phyloP scores from a whole-genome alignment of 1,140 invertebrate genomes.

The Bombus terrestris region DNA sequence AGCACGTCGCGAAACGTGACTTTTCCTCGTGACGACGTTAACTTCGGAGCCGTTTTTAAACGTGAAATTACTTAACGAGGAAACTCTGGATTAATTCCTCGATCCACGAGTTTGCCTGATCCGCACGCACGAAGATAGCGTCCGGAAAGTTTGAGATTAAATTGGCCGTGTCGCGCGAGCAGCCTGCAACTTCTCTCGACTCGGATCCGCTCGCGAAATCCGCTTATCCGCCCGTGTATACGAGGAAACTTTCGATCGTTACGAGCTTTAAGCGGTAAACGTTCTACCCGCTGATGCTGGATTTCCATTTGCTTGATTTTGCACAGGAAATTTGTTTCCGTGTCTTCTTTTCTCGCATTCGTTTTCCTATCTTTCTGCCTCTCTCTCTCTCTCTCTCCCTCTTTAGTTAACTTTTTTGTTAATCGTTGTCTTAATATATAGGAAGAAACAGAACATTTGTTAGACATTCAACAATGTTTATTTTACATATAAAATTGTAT shows the following conservation, averaged over 20 bases:
- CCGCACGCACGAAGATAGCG: background rate
- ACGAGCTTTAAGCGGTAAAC: background rate
- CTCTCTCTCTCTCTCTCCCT: background rate
- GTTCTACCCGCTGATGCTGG: background rate
- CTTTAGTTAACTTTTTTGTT: background rate
- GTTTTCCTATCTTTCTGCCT: background rate
- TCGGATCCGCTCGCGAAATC: conserved; percentile 14
- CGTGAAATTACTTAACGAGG: conserved; percentile 11
- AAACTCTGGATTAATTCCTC: conserved; percentile 23
- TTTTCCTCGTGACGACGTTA: background rate
- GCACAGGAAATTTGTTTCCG: background rate
- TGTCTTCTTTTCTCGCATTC: background rate
- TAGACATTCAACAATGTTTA: too few relatives aligned
- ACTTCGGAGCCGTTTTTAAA: background rate
- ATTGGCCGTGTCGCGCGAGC: background rate
- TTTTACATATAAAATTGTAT: too few relatives aligned
- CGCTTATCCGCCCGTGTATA: background rate
- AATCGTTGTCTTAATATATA: too few relatives aligned
- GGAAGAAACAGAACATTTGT: too few relatives aligned
- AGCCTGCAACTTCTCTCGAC: background rate
- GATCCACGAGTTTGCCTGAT: background rate
- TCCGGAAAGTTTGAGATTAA: conserved; percentile 13
- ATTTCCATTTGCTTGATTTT: background rate
- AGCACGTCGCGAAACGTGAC: background rate
- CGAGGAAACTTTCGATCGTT: background rate